A percentile compares a stretch with the other conserved stretches of the same genome.
phyloP scores from a whole-genome alignment of 2,797 vertebrate genomes.

The Argyrosomus regius region DNA sequence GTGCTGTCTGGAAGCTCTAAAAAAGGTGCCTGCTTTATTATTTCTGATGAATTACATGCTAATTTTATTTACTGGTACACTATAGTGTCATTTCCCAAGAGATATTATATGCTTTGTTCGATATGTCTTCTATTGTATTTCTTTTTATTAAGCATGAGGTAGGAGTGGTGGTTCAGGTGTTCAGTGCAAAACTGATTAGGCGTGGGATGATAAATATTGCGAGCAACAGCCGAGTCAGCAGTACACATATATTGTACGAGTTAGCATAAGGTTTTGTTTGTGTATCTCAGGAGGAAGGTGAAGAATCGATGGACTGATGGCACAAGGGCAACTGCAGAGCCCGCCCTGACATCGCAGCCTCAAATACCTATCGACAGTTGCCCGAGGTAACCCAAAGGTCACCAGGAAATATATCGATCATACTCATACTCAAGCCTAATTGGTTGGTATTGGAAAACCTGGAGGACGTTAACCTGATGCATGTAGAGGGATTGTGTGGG shows the following conservation, averaged over 20 bases:
- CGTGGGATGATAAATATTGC: constrained; percentile 54
- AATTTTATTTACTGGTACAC: constrained; percentile 12
- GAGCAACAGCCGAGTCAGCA: constrained; percentile 56
- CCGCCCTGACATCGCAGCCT: constrained; percentile 35
- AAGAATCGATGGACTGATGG: constrained; percentile 58
- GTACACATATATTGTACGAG: constrained; percentile 38
- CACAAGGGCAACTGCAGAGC: constrained; percentile 39
- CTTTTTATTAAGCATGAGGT: constrained; percentile 37
- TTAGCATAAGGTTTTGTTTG: constrained; percentile 55
- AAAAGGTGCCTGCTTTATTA: constrained; percentile 2
- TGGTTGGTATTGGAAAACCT: constrained; percentile 42
- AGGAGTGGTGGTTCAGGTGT: constrained; percentile 26
- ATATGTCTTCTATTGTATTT: constrained; percentile 28
- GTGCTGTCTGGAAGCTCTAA: not conserved
- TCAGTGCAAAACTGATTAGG: constrained; percentile 48
- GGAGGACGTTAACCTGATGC: constrained; percentile 11
- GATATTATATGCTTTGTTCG: constrained; percentile 20
- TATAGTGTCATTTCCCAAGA: constrained; percentile 18
- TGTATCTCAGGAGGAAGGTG: constrained; percentile 41
- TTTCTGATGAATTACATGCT: constrained; percentile 37
- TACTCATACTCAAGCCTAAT: constrained; percentile 45
- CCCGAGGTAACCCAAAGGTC: constrained; percentile 62
- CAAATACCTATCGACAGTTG: constrained; percentile 49
- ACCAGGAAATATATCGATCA: constrained; percentile 52
- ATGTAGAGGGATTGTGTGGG: not conserved